Evolutionary conservation across 2,888 invertebrate species (phyloP).

Genomic region (Plagiodera versicolora): DNA sequence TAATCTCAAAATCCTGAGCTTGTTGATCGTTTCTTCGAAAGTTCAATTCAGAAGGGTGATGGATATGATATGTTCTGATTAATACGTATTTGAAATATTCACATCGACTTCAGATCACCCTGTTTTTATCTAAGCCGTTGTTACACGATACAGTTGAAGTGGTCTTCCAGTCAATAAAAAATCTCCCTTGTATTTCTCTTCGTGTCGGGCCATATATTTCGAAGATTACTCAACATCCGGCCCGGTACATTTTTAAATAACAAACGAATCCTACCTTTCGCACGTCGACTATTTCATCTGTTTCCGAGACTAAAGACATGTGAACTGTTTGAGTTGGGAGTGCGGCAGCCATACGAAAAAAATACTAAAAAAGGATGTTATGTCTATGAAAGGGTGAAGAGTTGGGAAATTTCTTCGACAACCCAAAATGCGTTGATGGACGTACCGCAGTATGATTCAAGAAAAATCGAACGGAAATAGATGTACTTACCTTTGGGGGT

Average conservation of each 20-base stretch:
- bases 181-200: conserved; percentile 20
- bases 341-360: conserved; percentile 32
- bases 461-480: background rate
- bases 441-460: conserved; percentile 32
- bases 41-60: no score
- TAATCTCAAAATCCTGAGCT: no score
- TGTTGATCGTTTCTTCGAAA: no score
- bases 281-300: conserved; percentile 33
- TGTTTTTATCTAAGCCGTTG: background rate
- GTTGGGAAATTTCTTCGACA: conserved; percentile 39
- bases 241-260: conserved; percentile 30
- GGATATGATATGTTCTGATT: no score
- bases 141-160: conserved; percentile 14
- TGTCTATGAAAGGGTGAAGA: conserved; percentile 47
- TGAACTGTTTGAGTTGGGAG: conserved; percentile 32
- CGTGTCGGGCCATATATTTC: conserved; percentile 29
- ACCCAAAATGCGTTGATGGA: conserved; percentile 43
- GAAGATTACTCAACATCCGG: conserved; percentile 34
- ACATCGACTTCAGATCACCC: no score
- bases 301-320: conserved; percentile 29
- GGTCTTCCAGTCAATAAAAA: conserved; percentile 18
- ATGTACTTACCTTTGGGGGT: background rate
- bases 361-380: conserved; percentile 46
- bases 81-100: no score
- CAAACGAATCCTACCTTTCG: conserved; percentile 36